phyloP scores from a whole-genome alignment of 1,140 invertebrate genomes.

The Anadara kagoshimensis region DNA sequence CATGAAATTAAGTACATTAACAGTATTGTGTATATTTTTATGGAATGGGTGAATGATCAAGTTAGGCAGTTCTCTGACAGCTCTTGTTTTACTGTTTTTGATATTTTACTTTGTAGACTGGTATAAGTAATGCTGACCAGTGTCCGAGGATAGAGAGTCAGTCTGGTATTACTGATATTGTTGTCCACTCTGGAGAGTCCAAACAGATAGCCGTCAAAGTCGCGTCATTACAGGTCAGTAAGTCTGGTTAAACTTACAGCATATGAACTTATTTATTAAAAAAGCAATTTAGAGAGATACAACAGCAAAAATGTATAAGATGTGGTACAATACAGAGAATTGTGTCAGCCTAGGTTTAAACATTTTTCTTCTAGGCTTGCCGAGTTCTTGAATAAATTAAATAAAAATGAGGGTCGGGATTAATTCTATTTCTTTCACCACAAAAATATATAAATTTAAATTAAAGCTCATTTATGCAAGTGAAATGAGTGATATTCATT shows the following conservation, averaged over 20 bases:
- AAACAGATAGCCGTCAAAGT: slow-evolving; percentile 60
- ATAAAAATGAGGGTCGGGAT: no score
- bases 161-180: slow-evolving; percentile 53
- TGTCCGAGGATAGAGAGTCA: slow-evolving; percentile 61
- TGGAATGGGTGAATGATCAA: no score
- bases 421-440: no score
- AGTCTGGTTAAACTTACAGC: not conserved
- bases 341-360: no score
- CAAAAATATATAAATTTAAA: no score
- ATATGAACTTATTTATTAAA: not conserved
- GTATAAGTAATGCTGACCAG: slow-evolving; percentile 10
- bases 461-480: no score
- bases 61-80: not conserved
- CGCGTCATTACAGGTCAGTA: slow-evolving; percentile 46
- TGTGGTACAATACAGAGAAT: no score
- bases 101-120: not conserved
- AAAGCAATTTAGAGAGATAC: not conserved
- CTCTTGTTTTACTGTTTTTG: not conserved
- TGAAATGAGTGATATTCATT: no score
- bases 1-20: no score
- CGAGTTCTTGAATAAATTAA: no score
- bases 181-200: slow-evolving; percentile 65
- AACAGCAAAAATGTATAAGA: not conserved
- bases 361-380: no score
- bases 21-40: no score